phyloP scores from a whole-genome alignment of 2,113 vertebrate species.

The Sebastes schlegelii region DNA sequence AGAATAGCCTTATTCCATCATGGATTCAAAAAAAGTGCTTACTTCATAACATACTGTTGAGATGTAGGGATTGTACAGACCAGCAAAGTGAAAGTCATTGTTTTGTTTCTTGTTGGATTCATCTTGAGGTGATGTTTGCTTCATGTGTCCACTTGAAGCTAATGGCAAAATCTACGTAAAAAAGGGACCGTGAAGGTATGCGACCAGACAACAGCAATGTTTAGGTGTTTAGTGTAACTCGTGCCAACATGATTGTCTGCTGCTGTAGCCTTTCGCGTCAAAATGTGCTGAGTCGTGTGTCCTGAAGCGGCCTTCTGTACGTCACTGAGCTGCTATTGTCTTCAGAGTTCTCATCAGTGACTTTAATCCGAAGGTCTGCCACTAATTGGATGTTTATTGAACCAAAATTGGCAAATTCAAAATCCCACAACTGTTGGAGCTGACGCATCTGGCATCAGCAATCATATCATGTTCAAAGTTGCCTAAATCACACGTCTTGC shows the following conservation, averaged over 20 bases:
- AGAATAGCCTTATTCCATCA: background rate
- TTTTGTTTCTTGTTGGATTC: background rate
- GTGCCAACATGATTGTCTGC: background rate
- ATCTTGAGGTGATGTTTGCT: background rate
- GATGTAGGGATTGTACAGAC: background rate
- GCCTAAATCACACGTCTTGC: constrained; percentile 69
- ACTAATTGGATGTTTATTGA: constrained; percentile 57
- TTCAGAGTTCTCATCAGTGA: constrained; percentile 8
- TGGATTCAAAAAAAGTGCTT: background rate
- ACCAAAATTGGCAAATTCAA: constrained; percentile 34
- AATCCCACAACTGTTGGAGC: constrained; percentile 29
- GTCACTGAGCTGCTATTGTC: constrained; percentile 17
- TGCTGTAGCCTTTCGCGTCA: background rate
- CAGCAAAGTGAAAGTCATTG: background rate
- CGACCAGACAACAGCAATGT: background rate
- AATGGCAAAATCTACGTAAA: background rate
- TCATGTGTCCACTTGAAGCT: background rate
- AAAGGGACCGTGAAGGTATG: background rate
- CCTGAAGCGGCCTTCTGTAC: background rate
- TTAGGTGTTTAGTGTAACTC: background rate
- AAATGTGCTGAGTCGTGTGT: constrained; percentile 6
- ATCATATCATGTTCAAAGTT: constrained; percentile 63
- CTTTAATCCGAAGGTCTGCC: constrained; percentile 36
- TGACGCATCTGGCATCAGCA: constrained; percentile 52
- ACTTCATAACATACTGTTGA: background rate